Evolutionary conservation across 2,113 vertebrate species (phyloP).

Genomic region (Neodon shergylaensis): DNA sequence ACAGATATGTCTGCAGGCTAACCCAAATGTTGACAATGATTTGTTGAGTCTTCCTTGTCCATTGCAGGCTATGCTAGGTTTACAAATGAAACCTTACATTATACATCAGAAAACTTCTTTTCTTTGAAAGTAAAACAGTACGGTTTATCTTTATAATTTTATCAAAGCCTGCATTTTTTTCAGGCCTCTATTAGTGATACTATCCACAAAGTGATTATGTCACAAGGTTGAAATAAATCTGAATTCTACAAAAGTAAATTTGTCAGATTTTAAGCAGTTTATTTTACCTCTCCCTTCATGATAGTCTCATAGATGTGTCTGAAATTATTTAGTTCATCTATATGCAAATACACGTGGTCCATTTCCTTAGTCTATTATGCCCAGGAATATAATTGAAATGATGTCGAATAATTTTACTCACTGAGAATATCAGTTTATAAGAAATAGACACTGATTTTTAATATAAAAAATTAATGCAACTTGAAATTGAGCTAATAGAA

Average conservation of each 20-base stretch:
- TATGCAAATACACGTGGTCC: conserved; percentile 38
- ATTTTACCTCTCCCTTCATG: conserved; percentile 6
- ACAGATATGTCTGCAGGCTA: not conserved
- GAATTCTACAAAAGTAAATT: conserved; percentile 50
- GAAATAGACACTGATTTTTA: conserved; percentile 45
- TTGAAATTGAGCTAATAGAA: conserved; percentile 41
- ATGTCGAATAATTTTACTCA: conserved; percentile 11
- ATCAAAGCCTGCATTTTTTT: not conserved
- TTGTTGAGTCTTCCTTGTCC: not conserved
- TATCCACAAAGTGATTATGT: not conserved
- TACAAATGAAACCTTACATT: not conserved
- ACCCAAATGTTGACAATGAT: not conserved
- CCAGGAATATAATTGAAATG: conserved; percentile 24
- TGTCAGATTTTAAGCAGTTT: conserved; percentile 1
- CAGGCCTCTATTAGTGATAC: not conserved
- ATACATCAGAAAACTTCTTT: not conserved
- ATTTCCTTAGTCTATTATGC: conserved; percentile 53
- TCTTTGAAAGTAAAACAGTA: not conserved
- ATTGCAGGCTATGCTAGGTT: not conserved
- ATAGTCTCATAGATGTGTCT: not conserved
- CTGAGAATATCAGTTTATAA: conserved; percentile 36
- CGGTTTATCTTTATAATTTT: not conserved
- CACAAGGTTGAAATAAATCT: rapidly evolving
- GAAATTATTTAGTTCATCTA: conserved; percentile 74
- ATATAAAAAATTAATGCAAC: conserved; percentile 13